These are phyloP conservation scores for Lophotis ruficrista DNA, from an alignment of 2,113 vertebrate genomes.

Conservation along the genomic window DNA sequence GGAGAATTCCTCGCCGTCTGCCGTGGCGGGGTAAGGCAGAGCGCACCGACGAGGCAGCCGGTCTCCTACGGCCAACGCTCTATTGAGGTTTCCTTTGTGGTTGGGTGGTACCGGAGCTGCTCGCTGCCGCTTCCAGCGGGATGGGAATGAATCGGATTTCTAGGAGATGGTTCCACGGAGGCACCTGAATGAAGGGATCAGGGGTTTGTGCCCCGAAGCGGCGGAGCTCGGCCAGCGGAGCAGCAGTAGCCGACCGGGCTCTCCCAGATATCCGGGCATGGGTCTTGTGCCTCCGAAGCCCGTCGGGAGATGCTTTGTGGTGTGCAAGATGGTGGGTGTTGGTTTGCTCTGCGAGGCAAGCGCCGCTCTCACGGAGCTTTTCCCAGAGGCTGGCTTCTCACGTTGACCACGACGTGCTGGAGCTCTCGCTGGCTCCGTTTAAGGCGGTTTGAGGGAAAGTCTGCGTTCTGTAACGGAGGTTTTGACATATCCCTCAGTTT, in stretches of 20 bases:
- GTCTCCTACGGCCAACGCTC: background rate
- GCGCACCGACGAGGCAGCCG: background rate
- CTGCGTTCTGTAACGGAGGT: too few species aligned
- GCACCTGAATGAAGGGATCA: background rate
- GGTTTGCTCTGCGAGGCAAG: background rate
- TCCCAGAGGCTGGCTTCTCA: background rate
- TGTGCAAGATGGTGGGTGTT: background rate
- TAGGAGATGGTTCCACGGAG: background rate
- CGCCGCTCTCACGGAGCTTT: background rate
- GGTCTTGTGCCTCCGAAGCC: too few species aligned
- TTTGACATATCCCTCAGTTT: background rate
- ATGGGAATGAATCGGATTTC: background rate
- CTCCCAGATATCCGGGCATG: background rate
- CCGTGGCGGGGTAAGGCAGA: background rate
- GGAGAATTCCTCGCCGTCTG: conserved; percentile 29
- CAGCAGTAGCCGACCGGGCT: background rate
- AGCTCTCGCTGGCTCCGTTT: rapidly evolving
- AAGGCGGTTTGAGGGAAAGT: background rate
- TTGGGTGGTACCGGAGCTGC: background rate
- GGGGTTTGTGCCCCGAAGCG: background rate
- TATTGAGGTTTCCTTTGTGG: background rate
- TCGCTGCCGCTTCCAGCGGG: background rate
- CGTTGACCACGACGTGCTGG: rapidly evolving
- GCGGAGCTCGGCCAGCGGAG: background rate
- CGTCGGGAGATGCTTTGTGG: background rate